Conservation (phyloP, 1,140 invertebrate species). For the Euwallacea fornicatus region DNA sequence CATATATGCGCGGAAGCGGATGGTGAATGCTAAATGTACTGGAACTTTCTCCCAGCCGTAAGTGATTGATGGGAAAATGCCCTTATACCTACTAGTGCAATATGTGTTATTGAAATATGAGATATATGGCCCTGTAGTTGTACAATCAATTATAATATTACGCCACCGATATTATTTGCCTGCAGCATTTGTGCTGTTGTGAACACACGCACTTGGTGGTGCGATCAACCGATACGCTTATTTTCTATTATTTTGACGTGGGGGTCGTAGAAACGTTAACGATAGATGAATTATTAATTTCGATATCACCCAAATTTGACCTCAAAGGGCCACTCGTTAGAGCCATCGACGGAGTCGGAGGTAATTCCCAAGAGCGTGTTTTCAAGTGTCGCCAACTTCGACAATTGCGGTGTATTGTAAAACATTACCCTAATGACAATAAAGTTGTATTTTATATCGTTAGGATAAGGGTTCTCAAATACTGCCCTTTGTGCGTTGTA, state of each 20-base stretch:
- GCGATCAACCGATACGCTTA: slow-evolving; percentile 9
- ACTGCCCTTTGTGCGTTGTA: slow-evolving; percentile 19
- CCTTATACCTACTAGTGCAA: slow-evolving; percentile 52
- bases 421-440: slow-evolving; percentile 40
- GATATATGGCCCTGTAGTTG: slow-evolving; percentile 41
- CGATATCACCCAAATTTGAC: slow-evolving; percentile 29
- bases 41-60: slow-evolving; percentile 54
- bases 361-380: slow-evolving; percentile 39
- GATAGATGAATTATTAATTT: slow-evolving; percentile 1
- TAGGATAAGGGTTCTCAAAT: slow-evolving; percentile 33
- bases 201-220: slow-evolving; percentile 18
- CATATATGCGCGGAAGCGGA: slow-evolving; percentile 47
- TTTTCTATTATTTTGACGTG: too few relatives aligned
- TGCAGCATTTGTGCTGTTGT: slow-evolving; percentile 25
- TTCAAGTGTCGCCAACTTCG: slow-evolving; percentile 33
- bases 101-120: slow-evolving; percentile 55
- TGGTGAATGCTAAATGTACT: slow-evolving; percentile 54
- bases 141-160: slow-evolving; percentile 46
- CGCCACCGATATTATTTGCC: slow-evolving; percentile 34
- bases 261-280: too few relatives aligned
- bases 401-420: slow-evolving; percentile 41
- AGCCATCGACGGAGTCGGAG: slow-evolving; percentile 3
- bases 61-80: slow-evolving; percentile 54
- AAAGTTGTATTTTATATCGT: slow-evolving; percentile 40
- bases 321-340: slow-evolving; percentile 6